phyloP scores from a whole-genome alignment of 2,797 vertebrate species.

The Rhyacichthys aspro region DNA sequence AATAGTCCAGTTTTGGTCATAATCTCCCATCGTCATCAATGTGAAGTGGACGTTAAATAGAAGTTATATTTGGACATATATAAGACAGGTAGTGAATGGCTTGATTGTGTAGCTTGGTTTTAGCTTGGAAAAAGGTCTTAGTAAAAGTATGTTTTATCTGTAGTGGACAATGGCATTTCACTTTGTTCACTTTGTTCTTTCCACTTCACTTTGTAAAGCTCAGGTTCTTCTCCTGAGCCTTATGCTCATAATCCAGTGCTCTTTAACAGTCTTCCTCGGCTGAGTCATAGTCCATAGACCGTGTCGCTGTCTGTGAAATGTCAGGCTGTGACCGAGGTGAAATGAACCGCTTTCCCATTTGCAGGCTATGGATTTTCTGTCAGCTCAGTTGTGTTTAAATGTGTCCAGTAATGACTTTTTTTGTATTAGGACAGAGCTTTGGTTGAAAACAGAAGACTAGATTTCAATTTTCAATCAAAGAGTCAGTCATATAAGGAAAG shows the following conservation, averaged over 20 bases:
- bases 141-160: too few relatives aligned
- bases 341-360: conserved; percentile 15
- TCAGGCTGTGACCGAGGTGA: conserved; percentile 50
- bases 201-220: background rate
- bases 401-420: conserved; percentile 25
- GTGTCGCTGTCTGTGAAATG: conserved; percentile 46
- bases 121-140: too few relatives aligned
- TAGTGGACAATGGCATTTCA: too few relatives aligned
- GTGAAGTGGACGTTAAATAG: too few relatives aligned
- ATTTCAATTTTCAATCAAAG: background rate
- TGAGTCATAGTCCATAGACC: conserved; percentile 35
- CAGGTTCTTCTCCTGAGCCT: background rate
- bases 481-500: background rate
- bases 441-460: background rate
- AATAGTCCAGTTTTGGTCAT: too few relatives aligned
- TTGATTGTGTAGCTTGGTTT: too few relatives aligned
- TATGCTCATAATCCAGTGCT: background rate
- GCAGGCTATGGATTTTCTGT: conserved; percentile 60
- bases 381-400: conserved; percentile 37
- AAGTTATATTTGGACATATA: too few relatives aligned
- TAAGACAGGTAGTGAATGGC: too few relatives aligned
- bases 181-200: too few relatives aligned
- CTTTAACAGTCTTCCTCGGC: conserved; percentile 17
- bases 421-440: conserved; percentile 2
- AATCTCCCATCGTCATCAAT: too few relatives aligned